Conservation (phyloP, 2,113 vertebrate species). For the Poeciliopsis retropinna region DNA sequence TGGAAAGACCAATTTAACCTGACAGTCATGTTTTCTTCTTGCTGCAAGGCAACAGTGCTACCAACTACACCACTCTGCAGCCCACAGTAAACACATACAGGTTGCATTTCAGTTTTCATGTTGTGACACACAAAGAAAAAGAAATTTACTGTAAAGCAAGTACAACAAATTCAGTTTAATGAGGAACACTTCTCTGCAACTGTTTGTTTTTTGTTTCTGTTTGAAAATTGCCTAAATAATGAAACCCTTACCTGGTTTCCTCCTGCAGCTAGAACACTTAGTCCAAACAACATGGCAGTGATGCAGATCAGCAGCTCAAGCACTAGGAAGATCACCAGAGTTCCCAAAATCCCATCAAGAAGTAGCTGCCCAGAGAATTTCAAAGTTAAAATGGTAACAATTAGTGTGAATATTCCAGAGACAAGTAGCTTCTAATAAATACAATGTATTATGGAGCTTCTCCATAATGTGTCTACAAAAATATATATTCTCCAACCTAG, state of each 20-base stretch:
- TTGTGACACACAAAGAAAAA: too few species aligned
- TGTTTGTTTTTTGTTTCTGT: background rate
- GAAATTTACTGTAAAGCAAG: too few species aligned
- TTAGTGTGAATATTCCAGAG: background rate
- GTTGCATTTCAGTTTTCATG: too few species aligned
- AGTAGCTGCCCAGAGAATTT: slow-evolving; percentile 60
- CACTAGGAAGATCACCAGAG: slow-evolving; percentile 81
- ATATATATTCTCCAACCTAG: background rate
- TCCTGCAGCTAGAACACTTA: slow-evolving; percentile 76
- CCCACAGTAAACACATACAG: too few species aligned
- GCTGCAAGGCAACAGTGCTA: too few species aligned
- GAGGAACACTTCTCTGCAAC: too few species aligned
- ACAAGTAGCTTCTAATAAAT: background rate
- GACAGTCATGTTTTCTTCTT: too few species aligned
- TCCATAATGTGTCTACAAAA: background rate
- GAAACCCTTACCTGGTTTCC: slow-evolving; percentile 65
- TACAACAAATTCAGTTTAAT: too few species aligned
- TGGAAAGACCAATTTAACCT: too few species aligned
- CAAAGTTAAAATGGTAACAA: background rate
- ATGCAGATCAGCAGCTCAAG: slow-evolving; percentile 82
- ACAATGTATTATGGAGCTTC: background rate
- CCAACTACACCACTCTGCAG: too few species aligned
- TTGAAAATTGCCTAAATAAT: background rate
- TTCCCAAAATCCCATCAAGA: slow-evolving; percentile 81
- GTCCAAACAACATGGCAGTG: slow-evolving; percentile 80